Conservation (phyloP, 2,113 vertebrate genomes). For the Scytalopus superciliaris region DNA sequence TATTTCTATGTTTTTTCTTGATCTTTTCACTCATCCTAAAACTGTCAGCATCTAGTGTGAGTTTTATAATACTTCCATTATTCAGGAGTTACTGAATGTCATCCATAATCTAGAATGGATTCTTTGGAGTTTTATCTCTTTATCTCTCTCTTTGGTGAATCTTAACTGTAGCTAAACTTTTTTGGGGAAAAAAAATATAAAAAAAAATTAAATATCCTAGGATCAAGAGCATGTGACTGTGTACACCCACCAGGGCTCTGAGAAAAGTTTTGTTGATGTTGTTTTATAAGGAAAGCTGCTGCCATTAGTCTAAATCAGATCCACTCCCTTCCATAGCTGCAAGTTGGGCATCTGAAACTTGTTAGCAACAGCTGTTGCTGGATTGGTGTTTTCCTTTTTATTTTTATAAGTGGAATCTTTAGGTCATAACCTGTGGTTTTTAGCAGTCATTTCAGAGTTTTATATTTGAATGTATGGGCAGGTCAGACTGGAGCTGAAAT, state of each 20-base stretch:
- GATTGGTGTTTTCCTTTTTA: not conserved
- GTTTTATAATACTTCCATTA: not conserved
- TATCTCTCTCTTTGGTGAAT: not conserved
- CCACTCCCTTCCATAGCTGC: not conserved
- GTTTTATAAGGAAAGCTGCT: not conserved
- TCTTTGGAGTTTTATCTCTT: not conserved
- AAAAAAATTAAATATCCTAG: not conserved
- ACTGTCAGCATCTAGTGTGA: not conserved
- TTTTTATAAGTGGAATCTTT: not conserved
- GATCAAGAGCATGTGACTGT: not conserved
- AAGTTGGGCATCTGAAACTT: not conserved
- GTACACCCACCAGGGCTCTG: not conserved
- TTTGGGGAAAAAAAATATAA: rapidly evolving
- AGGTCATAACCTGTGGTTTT: not conserved
- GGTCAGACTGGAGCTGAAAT: not conserved
- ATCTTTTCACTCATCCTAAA: not conserved
- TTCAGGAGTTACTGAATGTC: not conserved
- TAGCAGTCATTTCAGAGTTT: not conserved
- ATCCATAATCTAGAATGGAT: not conserved
- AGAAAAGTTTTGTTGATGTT: not conserved
- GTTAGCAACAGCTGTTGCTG: constrained; percentile 10
- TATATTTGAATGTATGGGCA: not conserved
- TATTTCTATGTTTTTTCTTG: not conserved
- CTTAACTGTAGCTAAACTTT: not conserved
- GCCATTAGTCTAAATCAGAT: not conserved